Base-by-base conservation (phyloP, 2,113 vertebrate genomes). In the Sorex fumeus region DNA sequence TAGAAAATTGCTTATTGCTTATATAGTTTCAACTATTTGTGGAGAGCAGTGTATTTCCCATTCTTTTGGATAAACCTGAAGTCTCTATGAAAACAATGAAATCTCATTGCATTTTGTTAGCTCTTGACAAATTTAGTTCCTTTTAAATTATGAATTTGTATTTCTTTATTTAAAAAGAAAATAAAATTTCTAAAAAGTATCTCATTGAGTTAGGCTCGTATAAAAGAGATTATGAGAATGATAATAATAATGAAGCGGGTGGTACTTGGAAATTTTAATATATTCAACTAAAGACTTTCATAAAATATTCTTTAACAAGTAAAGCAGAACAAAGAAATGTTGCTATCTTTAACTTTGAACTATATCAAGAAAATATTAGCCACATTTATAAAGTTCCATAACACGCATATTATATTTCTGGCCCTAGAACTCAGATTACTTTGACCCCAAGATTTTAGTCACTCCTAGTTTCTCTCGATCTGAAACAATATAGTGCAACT, bases 91-190 rank as follows among this genome's bases (percentile, higher is more conserved):
- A 28, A 27, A 27, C 28, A 16, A 13, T 92, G 50, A 10, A 43
- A 57, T 9, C 30, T 91, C 11, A 70, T 11, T 47, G 18, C 25
- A 6, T 30, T 64, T 64, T 64, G 30, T 69, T 91, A 72, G 30
- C 43, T 89, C 28, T 70, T 79, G 12, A 66, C 30, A 92, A 60
- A 45, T 60, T 4, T 60, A 72, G 57, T 53, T 77, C 27, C 34
- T 72, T 93, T 67, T 23, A 67, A 60, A 23, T 60, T 0, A 66
- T 30, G 8, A 12, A 40, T 45, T 87, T 36, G 27, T 57, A 12
- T 36, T 45, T 81, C 12, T 15, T 32, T 85, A 70, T 28, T 76
- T 47, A 64, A 74, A 88, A 70, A 16, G 4, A 62, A 88, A 93
- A 79, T 5, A 8, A 2, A 62, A 18, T 83, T 88, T 86, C 32